A percentile compares a stretch with the other conserved stretches of the same genome.
Evolutionary conservation across 2,113 vertebrate species (phyloP).

Genomic region (Meleagris gallopavo): DNA sequence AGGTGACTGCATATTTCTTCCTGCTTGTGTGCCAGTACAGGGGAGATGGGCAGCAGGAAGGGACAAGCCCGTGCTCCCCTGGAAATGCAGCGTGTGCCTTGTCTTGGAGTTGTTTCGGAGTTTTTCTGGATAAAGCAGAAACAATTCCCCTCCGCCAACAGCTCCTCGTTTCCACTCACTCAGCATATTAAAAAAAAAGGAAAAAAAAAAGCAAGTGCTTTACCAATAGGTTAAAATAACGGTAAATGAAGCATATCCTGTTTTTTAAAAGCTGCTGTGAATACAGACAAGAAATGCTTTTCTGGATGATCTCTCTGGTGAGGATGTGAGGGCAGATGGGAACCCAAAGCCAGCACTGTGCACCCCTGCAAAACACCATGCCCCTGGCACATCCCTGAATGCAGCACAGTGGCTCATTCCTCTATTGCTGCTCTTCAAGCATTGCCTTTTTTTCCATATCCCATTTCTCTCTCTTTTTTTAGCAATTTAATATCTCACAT

Average conservation of each 20-base stretch:
- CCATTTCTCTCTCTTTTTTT: neutral
- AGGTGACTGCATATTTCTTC: conserved; percentile 60
- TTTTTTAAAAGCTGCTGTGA: neutral
- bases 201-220: neutral
- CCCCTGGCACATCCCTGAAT: neutral
- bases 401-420: accelerated
- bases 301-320: neutral
- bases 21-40: neutral
- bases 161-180: neutral
- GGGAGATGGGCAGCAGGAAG: conserved; percentile 8
- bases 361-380: neutral
- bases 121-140: conserved; percentile 32
- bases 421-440: neutral
- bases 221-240: neutral
- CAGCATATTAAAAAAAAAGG: neutral
- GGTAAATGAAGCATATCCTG: neutral
- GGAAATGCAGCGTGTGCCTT: neutral
- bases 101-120: neutral
- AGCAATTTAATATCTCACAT: neutral
- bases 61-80: neutral
- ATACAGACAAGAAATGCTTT: neutral
- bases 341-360: neutral
- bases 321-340: neutral
- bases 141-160: neutral
- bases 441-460: neutral